Evolutionary conservation across 2,888 invertebrate genomes (phyloP), one percentile per base, ranked within the genome.

Genomic region (Sminthurides aquaticus): DNA sequence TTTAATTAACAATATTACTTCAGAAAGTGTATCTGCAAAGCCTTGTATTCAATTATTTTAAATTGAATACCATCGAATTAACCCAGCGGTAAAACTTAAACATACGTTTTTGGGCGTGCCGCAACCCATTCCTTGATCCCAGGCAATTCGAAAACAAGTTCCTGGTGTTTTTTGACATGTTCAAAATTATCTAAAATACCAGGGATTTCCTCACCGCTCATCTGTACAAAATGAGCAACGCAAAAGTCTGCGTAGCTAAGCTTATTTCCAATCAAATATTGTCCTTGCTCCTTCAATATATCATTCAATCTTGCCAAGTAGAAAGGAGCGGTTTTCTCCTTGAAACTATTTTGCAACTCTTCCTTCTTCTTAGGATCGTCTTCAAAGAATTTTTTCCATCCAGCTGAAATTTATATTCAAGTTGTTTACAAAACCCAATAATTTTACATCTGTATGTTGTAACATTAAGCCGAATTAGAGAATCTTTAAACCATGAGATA

Each of bases 41-140:
- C n/a, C n/a, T n/a, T n/a, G n/a, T n/a, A n/a, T n/a, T n/a, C n/a
- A n/a, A n/a, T n/a, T n/a, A n/a, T n/a, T n/a, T n/a, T n/a, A n/a
- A n/a, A n/a, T n/a, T n/a, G n/a, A n/a, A n/a, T n/a, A n/a, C n/a
- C n/a, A n/a, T n/a, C n/a, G n/a, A n/a, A n/a, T n/a, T n/a, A n/a
- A n/a, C n/a, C n/a, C n/a, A n/a, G n/a, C n/a, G n/a, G n/a, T n/a
- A n/a, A n/a, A n/a, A n/a, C n/a, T n/a, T n/a, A n/a, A n/a, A n/a
- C n/a, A n/a, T n/a, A n/a, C n/a, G 27, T 28, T 11, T 2, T n/a
- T n/a, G 57, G 57, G 18, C 57, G 28, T 5, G 18, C 18, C 15
- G 57, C 57, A 5, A 57, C 29, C 8, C 20, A 57, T 20, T 57
- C 57, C 34, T 57, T 57, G 28, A 57, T 24, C 15, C 57, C 57